Conservation (phyloP, 2,888 invertebrate species). For the Amphipoea oculea region DNA sequence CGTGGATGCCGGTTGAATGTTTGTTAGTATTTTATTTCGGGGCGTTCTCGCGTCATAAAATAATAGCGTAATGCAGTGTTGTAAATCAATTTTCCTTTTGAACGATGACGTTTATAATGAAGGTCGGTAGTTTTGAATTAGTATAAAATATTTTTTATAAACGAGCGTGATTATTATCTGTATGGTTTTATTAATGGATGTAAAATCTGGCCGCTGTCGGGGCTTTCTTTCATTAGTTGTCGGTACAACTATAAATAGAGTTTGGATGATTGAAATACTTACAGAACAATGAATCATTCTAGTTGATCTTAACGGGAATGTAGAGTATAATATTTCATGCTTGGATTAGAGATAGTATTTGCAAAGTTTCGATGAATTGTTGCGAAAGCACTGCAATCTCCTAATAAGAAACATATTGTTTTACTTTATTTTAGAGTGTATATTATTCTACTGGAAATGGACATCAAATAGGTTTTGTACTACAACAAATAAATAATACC, state of each 20-base stretch:
- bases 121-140: conserved; percentile 85
- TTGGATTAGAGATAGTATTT: neutral
- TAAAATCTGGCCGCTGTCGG: conserved; percentile 66
- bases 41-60: conserved; percentile 90
- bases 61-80: conserved; percentile 89
- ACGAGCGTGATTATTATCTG: conserved; percentile 79
- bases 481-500: neutral
- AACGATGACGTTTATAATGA: conserved; percentile 88
- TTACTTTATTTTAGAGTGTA: neutral
- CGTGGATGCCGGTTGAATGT: conserved; percentile 90
- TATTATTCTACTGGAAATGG: neutral
- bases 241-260: conserved; percentile 48
- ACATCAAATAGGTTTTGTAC: neutral
- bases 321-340: neutral
- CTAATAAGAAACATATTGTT: too few relatives aligned
- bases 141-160: conserved; percentile 79
- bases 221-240: conserved; percentile 57
- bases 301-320: neutral
- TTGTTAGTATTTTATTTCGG: conserved; percentile 90
- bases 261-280: conserved; percentile 50
- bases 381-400: too few relatives aligned
- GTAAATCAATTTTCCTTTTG: conserved; percentile 90
- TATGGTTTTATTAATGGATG: conserved; percentile 77
- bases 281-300: conserved; percentile 38
- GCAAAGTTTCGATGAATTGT: neutral